Conservation (phyloP, 1,140 invertebrate genomes). For the Aphaenogaster floridana region DNA sequence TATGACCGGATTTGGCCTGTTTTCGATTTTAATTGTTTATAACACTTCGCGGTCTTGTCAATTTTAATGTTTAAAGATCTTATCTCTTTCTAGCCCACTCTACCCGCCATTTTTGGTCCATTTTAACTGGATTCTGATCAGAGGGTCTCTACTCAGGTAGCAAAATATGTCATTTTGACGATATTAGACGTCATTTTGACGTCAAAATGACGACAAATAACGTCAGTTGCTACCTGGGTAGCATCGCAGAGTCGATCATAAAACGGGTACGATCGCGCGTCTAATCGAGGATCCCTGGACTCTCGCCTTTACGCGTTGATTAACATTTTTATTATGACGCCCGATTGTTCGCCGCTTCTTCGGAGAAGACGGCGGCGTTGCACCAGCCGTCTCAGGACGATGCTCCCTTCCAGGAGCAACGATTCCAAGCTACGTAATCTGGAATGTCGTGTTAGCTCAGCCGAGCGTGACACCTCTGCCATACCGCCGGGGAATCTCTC, state of each 20-base stretch:
- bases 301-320: not conserved
- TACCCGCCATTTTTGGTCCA: no score
- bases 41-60: no score
- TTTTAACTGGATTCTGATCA: no score
- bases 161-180: no score
- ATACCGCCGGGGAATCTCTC: slow-evolving; percentile 48
- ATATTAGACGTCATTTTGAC: no score
- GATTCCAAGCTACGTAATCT: slow-evolving; percentile 81
- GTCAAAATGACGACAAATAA: no score
- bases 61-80: no score
- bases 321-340: slow-evolving; percentile 6
- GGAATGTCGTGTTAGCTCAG: slow-evolving; percentile 82
- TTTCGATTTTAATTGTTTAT: no score
- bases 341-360: slow-evolving; percentile 1
- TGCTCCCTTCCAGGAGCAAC: slow-evolving; percentile 72
- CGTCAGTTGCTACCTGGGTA: no score
- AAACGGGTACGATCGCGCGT: not conserved
- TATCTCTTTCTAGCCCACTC: no score
- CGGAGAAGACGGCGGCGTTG: slow-evolving; percentile 3
- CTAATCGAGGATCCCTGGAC: not conserved
- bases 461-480: slow-evolving; percentile 80
- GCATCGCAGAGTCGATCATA: not conserved
- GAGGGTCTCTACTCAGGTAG: no score
- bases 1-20: no score
- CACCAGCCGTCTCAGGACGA: slow-evolving; percentile 47